phyloP scores from a whole-genome alignment of 2,797 vertebrate genomes.

The Cephalopachus bancanus region DNA sequence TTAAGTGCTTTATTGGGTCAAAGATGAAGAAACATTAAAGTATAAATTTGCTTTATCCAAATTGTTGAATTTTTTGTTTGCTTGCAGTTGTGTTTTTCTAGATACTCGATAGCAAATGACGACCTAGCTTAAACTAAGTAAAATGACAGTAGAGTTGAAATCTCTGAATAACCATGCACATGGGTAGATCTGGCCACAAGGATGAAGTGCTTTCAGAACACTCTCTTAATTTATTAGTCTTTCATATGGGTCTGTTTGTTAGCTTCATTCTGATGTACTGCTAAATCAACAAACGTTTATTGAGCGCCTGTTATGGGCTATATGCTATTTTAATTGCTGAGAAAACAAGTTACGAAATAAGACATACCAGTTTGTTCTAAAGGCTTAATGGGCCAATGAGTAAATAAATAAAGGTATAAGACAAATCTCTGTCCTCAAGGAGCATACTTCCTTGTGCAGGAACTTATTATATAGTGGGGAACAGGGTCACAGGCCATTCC shows the following conservation, averaged over 20 bases:
- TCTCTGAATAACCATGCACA: conserved; percentile 23
- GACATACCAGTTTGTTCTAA: too few relatives aligned
- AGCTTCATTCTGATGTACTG: conserved; percentile 4
- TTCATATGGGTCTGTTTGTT: background rate
- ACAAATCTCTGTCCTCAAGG: background rate
- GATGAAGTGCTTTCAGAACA: conserved; percentile 28
- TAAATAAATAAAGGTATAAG: background rate
- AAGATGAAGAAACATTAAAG: conserved; percentile 39
- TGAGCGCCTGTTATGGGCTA: background rate
- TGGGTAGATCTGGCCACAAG: background rate
- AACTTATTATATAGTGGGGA: background rate
- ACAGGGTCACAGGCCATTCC: background rate
- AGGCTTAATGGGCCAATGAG: too few relatives aligned
- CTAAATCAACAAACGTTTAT: background rate
- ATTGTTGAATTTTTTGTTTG: conserved; percentile 25
- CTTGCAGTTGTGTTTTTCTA: conserved; percentile 16
- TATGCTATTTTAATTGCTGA: background rate
- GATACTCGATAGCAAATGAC: conserved; percentile 23
- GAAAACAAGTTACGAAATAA: conserved; percentile 40
- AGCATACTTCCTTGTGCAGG: background rate
- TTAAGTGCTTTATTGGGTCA: conserved; percentile 41
- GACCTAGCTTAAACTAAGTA: background rate
- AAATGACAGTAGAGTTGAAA: background rate
- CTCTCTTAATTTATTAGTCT: conserved; percentile 12
- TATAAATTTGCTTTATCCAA: background rate